Conservation (phyloP, 2,113 vertebrate species). For the Monarcha castaneiventris region DNA sequence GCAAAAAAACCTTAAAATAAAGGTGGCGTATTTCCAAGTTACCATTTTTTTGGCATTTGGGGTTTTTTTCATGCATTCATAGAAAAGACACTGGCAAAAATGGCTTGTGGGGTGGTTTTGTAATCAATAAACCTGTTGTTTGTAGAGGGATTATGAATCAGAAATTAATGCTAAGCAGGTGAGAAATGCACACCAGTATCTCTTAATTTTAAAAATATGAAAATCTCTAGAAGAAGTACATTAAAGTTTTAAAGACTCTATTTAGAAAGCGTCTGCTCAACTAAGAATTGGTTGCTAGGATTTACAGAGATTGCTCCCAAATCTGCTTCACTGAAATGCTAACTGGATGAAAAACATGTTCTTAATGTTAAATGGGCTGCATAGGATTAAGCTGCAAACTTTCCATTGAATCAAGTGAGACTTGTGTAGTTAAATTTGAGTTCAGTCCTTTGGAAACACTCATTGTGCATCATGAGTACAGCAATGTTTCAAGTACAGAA, state of each 20-base stretch:
- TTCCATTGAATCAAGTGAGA: background rate
- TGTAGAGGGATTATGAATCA: conserved; percentile 26
- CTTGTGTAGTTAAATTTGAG: background rate
- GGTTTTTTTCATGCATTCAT: background rate
- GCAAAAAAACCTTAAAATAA: conserved; percentile 62
- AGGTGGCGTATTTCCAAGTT: conserved; percentile 72
- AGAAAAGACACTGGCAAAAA: conserved; percentile 56
- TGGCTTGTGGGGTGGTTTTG: conserved; percentile 4
- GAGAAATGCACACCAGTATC: conserved; percentile 15
- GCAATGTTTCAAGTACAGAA: background rate
- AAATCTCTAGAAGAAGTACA: background rate
- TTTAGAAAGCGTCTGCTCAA: conserved; percentile 37
- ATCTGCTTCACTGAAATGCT: conserved; percentile 34
- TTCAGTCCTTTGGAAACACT: background rate
- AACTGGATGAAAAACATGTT: conserved; percentile 43
- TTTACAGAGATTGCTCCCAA: conserved; percentile 60
- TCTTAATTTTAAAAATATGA: conserved; percentile 29
- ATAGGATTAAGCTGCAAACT: conserved; percentile 34
- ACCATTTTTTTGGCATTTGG: background rate
- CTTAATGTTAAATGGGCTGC: conserved; percentile 42
- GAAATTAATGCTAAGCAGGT: conserved; percentile 49
- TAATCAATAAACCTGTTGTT: conserved; percentile 69
- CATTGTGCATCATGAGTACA: background rate
- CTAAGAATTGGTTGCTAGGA: conserved; percentile 61
- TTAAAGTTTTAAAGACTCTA: background rate